Evolutionary conservation across 2,113 vertebrate species (phyloP).

Genomic region (Halcyon malimbica): DNA sequence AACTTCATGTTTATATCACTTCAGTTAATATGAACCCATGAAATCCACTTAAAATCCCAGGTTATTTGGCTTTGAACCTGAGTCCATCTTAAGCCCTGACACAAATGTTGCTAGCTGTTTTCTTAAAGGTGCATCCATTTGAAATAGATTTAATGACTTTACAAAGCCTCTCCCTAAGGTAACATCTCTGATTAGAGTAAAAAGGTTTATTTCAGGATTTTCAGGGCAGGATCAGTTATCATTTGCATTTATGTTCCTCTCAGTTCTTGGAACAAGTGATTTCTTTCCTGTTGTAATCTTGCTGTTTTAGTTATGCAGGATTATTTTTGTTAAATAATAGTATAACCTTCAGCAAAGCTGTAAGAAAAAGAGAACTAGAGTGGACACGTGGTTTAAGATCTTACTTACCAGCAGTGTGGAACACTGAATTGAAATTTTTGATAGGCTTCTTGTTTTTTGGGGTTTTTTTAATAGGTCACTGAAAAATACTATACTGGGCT

Average conservation of each 20-base stretch:
- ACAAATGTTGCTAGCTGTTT: not conserved
- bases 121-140: not conserved
- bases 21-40: not conserved
- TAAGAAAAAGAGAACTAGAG: not conserved
- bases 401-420: not conserved
- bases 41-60: not conserved
- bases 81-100: not conserved
- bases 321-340: not conserved
- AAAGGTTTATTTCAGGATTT: not conserved
- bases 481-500: not conserved
- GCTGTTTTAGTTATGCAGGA: not conserved
- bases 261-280: not conserved
- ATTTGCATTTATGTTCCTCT: not conserved
- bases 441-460: no score
- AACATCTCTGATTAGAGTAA: not conserved
- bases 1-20: not conserved
- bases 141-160: not conserved
- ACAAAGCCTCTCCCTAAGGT: not conserved
- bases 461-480: not conserved
- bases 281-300: not conserved
- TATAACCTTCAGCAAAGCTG: not conserved
- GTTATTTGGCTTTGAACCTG: not conserved
- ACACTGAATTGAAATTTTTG: not conserved
- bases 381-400: not conserved
- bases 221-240: not conserved